Evolutionary conservation across 1,140 invertebrate genomes (phyloP), one percentile per base, ranked within the genome.

Genomic region (Drosophila santomea): DNA sequence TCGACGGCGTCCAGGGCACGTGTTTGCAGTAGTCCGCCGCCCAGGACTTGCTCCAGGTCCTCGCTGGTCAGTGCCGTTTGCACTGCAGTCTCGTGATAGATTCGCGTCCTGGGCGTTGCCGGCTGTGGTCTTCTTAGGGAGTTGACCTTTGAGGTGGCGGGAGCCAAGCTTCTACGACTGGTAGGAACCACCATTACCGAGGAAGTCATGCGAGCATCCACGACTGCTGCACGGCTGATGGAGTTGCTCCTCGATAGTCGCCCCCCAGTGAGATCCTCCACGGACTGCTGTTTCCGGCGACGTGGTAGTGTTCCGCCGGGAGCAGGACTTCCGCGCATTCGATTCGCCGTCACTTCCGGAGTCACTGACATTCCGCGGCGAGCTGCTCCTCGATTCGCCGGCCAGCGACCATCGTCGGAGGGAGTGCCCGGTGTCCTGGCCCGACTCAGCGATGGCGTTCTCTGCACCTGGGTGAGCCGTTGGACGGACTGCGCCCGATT

Each of bases 31-130:
- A 95, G 81, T 0, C 96, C 84, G 0, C 91, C 96, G 0, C 94
- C 94, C 36, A 97, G 92, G 17, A 95, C 95, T 11, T 95, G 94
- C 45, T 96, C 95, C 12, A 97, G 93, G 82, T 97, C 96, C 1
- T 92, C 88, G 43, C 95, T 94, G 0, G 95, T 94, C 23, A 97
- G 90, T 7, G 95, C 95, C 0, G 96, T 97, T 84, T 97, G 96
- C 4, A 94, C 94, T 14, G 94, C 93, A 0, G 94, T 95, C 92
- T 97, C 96, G 64, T 97, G 96, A 88, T 96, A 97, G 61, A 97
- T 97, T 75, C 94, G 94, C 0, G 95, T 96, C 79, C 93, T 51
- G 3, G 55, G 59, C 36, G 55, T 25, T 35, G 45, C 38, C 23
- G 58, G 94, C 12, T 64, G 69, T 2, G 83, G 80, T 10, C 81